Evolutionary conservation across 2,797 vertebrate species (phyloP).

Genomic region (Knipowitschia caucasica): DNA sequence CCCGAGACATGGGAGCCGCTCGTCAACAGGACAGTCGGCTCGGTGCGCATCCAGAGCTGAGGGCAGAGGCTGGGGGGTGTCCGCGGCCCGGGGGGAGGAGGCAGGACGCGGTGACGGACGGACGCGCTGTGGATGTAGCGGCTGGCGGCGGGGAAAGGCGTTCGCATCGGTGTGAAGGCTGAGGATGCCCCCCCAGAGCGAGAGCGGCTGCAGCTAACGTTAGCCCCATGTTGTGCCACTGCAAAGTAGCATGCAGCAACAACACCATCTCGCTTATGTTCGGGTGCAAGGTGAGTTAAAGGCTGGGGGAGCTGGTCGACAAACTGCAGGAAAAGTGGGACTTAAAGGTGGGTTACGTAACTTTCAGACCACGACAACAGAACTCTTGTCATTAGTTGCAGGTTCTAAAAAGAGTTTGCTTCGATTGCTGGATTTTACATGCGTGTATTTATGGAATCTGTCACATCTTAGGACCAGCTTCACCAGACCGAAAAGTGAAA

Average conservation of each 20-base stretch:
- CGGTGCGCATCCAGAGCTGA: slow-evolving; percentile 62
- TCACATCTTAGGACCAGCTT: no score
- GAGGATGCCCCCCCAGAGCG: slow-evolving; percentile 64
- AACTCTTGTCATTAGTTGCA: no score
- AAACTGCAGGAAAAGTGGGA: no score
- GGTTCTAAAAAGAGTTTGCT: no score
- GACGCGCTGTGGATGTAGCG: slow-evolving; percentile 52
- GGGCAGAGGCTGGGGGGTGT: slow-evolving; percentile 18
- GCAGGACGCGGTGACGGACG: slow-evolving; percentile 42
- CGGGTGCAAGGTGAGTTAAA: slow-evolving; percentile 84
- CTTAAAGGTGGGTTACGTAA: no score
- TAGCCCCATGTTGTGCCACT: slow-evolving; percentile 87
- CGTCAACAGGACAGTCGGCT: background rate
- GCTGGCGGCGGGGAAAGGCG: no score
- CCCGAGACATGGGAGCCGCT: background rate
- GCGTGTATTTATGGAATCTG: no score
- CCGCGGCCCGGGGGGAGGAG: slow-evolving; percentile 1
- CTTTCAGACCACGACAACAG: no score
- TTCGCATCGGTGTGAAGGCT: slow-evolving; percentile 53
- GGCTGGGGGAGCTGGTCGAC: slow-evolving; percentile 12
- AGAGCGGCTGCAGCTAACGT: slow-evolving; percentile 79
- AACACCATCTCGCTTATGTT: slow-evolving; percentile 87
- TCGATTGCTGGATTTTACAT: no score
- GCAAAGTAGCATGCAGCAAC: slow-evolving; percentile 88
- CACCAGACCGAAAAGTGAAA: no score